Evolutionary conservation across 2,113 vertebrate genomes (phyloP), one percentile per base, ranked within the genome.

Genomic region (Cynoglossus semilaevis): DNA sequence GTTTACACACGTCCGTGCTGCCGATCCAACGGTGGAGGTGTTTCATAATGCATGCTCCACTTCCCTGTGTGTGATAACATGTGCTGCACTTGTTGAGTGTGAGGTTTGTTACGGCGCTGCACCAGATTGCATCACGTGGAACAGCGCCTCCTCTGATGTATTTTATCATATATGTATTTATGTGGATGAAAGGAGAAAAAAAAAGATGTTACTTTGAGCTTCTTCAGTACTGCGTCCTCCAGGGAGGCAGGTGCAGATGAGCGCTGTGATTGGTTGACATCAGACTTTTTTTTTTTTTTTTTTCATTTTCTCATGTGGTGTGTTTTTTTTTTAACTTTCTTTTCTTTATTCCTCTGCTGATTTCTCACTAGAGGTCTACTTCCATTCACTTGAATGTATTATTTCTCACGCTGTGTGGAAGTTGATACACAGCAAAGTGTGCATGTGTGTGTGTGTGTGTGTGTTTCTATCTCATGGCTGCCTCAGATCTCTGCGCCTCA

Each of bases 401-500:
- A 85, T 81, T 85, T 79, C 67, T 79, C 12, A 36, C 66, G 40
- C 14, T 5, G 63, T 19, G 66, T 69, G 80, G 65, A 81, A 82
- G 77, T 72, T 83, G 83, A 83, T 83, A 51, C 45, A 42, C 55
- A 35, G 58, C 70, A 46, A 47, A 29, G 45, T 58, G 34, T 35
- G 40, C 14, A 36, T 1, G 40, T 5, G 56, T 44, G 59, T 62
- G 38, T 49, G 62, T 59, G 66, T 48, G 59, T 55, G 52, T 59
- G 52, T 47, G 53, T 35, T 18, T 51, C 60, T 72, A 16, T 55
- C 46, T 88, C 81, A 83, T 78, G 77, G 76, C 66, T 40, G 64
- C 64, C 77, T 89, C 78, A 87, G 86, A 89, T 89, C 85, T 88
- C 66, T 51, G 67, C 73, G 77, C 72, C 72, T 83, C 74, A 70